Base-by-base conservation (phyloP, 2,888 invertebrate genomes). In the Archips xylosteana region DNA sequence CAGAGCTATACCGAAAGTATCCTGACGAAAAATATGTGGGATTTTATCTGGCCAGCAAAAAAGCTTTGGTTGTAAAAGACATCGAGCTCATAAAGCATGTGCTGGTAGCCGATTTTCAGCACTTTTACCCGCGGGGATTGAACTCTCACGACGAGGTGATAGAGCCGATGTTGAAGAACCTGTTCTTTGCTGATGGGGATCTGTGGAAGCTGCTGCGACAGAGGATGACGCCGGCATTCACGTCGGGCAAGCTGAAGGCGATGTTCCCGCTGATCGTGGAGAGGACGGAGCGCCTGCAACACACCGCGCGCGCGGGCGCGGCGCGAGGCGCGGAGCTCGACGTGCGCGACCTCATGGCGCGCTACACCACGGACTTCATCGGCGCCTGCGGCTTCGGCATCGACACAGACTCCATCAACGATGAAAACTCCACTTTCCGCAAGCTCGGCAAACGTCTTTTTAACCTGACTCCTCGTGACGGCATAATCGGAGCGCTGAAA, bases 121-220 rank as follows among this genome's bases (percentile, higher is more conserved):
- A 59, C 12, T 74, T 74, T 34, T 70, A 74, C 23, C 59, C 42
- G 10, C 45, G 74, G 32, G 74, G 65, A 0, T 36, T 70, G 13
- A 70, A 54, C 13, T 32, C 51, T 9, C 70, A 70, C 9, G 51
- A 70, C 13, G 66, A 66, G 3, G 23, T 57, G 1, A 39, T 45
- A 45, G 91, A 92, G 65, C 87, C 90, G 0, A 34, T 89, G 1
- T 75, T 87, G 13, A 69, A 71, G 13, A 91, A 90, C 71, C 68
- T 92, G 32, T 92, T 92, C 71, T 82, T 85, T 39, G 84, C 74
- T 3, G 89, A 91, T 23, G 92, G 92, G 0, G 92, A 92, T 57
- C 70, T 70, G 3, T 92, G 93, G 93, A 91, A 85, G 75, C 77
- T 92, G 12, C 71, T 92, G 23, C 83, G 92, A 90, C 89, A 36